Base-by-base conservation (phyloP, 1,140 invertebrate genomes). In the Maconellicoccus hirsutus region DNA sequence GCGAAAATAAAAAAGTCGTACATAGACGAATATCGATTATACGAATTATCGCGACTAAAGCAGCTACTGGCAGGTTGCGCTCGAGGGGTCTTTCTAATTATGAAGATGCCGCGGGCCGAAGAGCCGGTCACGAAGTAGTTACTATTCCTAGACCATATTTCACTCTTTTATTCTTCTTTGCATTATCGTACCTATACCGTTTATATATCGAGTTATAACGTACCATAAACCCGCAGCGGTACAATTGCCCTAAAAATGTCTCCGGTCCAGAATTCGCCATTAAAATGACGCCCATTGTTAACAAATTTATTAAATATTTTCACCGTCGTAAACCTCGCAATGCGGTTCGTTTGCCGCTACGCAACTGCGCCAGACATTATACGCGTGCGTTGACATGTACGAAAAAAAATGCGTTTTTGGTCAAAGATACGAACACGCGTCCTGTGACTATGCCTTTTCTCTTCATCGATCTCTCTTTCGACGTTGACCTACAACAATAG, bases 261-360 rank as follows among this genome's bases (percentile, higher is more conserved):
- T 52, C 42, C 42, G 42, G 42, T 16, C n/a, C 3, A 16, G 10
- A 52, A 33, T 33, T 33, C 12, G 12, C 4, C 29, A 33, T 33
- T 33, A 33, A 33, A 33, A 14, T 52, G 42, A 52, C 42, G 42
- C 42, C 42, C 42, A 52, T 52, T 52, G 42, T 52, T 52, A 19
- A 52, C 42, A 52, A 52, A 52, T 52, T 52, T 16, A 52, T 52
- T 52, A 52, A 52, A 52, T 52, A 52, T 52, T 52, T 52, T 52
- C n/a, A 52, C 42, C 42, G 42, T 16, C 42, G 42, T 38, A 38
- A 6, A 38, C 33, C 33, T 14, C 14, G 33, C 6, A 38, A 6
- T 38, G n/a, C n/a, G n/a, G n/a, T n/a, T n/a, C n/a, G n/a, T n/a
- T n/a, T n/a, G n/a, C n/a, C n/a, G n/a, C n/a, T n/a, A n/a, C n/a